A percentile compares a stretch with the other conserved stretches of the same genome.
phyloP scores from a whole-genome alignment of 2,888 invertebrate genomes.

The Leucoma salicis region DNA sequence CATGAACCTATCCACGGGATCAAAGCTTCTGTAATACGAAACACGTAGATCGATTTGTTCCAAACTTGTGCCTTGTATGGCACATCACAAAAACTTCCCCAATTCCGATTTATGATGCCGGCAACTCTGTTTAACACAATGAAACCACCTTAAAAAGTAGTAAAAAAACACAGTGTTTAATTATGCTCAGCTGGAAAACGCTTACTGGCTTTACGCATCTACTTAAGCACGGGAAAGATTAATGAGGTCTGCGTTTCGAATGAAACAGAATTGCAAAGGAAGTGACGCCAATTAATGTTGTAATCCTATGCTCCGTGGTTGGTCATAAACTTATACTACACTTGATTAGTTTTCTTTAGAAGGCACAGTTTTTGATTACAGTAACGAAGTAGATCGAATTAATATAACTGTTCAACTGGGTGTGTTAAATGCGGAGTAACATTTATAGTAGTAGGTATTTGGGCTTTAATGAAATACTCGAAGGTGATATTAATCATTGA shows the following conservation, averaged over 20 bases:
- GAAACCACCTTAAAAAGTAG: conserved; percentile 31
- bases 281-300: conserved; percentile 49
- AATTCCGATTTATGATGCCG: conserved; percentile 44
- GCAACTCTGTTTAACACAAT: conserved; percentile 34
- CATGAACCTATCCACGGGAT: conserved; percentile 37
- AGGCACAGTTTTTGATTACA: conserved; percentile 11
- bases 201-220: conserved; percentile 36
- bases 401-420: neutral
- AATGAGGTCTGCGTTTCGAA: conserved; percentile 51
- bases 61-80: conserved; percentile 56
- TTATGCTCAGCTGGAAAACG: conserved; percentile 39
- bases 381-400: conserved; percentile 4
- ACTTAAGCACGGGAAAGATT: conserved; percentile 49
- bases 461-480: conserved; percentile 2
- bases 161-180: conserved; percentile 22
- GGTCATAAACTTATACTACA: conserved; percentile 38
- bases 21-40: conserved; percentile 67
- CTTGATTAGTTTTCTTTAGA: conserved; percentile 38
- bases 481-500: conserved; percentile 4
- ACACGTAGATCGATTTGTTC: conserved; percentile 74
- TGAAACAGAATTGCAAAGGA: conserved; percentile 46
- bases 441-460: neutral
- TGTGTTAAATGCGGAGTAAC: neutral
- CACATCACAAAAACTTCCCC: conserved; percentile 56
- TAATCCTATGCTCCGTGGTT: conserved; percentile 47